Evolutionary conservation across 2,888 invertebrate species (phyloP).

Genomic region (Chrysina gloriosa): DNA sequence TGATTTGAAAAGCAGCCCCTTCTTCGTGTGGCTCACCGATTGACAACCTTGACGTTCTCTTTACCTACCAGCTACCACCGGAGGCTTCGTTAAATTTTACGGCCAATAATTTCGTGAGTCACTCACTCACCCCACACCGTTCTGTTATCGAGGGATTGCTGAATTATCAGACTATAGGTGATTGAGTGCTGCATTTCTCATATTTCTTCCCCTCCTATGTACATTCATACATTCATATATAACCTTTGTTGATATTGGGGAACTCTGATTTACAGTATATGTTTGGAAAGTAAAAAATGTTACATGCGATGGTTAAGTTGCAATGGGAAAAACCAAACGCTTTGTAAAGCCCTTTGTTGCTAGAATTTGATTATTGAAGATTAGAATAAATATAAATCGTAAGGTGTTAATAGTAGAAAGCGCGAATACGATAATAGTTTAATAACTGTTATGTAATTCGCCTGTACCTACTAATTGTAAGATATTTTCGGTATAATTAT

Average conservation of each 20-base stretch:
- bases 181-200: slow-evolving; percentile 32
- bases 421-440: no score
- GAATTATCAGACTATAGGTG: slow-evolving; percentile 37
- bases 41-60: slow-evolving; percentile 1
- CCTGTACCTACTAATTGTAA: no score
- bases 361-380: no score
- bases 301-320: background rate
- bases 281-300: slow-evolving; percentile 1
- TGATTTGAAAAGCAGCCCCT: background rate
- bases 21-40: slow-evolving; percentile 13
- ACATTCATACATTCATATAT: background rate
- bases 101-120: slow-evolving; percentile 30
- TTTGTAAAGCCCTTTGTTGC: no score
- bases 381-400: no score
- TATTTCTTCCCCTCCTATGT: slow-evolving; percentile 3
- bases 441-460: no score
- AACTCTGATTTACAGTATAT: slow-evolving; percentile 17
- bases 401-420: no score
- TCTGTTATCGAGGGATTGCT: slow-evolving; percentile 27
- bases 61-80: slow-evolving; percentile 15
- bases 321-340: no score
- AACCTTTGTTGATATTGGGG: slow-evolving; percentile 4
- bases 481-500: no score
- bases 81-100: slow-evolving; percentile 22
- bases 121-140: slow-evolving; percentile 11